These are phyloP conservation scores for Pomacea maculata DNA, from an alignment of 1,140 invertebrate species.

Conservation along the genomic window DNA sequence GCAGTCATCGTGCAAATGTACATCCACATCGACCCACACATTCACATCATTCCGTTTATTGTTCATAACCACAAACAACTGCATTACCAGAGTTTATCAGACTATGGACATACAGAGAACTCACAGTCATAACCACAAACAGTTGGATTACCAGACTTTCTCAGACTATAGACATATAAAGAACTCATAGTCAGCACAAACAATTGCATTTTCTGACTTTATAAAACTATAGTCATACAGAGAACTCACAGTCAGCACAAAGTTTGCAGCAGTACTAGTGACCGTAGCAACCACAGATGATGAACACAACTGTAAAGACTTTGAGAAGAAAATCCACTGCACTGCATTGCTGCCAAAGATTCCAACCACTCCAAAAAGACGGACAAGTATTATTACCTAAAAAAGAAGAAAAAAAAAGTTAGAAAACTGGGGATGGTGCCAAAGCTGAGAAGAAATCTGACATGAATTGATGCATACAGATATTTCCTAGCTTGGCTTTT, in stretches of 20 bases:
- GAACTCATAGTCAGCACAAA: too few relatives aligned
- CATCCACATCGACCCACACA: not conserved
- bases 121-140: conserved; percentile 51
- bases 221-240: too few relatives aligned
- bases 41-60: too few relatives aligned
- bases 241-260: conserved; percentile 63
- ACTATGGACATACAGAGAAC: conserved; percentile 10
- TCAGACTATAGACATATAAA: too few relatives aligned
- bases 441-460: not conserved
- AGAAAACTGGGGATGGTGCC: not conserved
- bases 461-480: not conserved
- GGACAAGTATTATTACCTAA: conserved; percentile 37
- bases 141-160: too few relatives aligned
- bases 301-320: conserved; percentile 62
- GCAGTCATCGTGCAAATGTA: not conserved
- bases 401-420: conserved; percentile 14
- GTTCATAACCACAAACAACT: too few relatives aligned
- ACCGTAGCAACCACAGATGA: conserved; percentile 66
- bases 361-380: conserved; percentile 50
- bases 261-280: conserved; percentile 67
- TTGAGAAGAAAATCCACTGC: conserved; percentile 66
- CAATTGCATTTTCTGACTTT: too few relatives aligned
- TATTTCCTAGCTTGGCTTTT: not conserved
- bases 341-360: conserved; percentile 64
- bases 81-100: too few relatives aligned